Base-by-base conservation (phyloP, 2,888 invertebrate genomes). In the Caenorhabditis angaria region DNA sequence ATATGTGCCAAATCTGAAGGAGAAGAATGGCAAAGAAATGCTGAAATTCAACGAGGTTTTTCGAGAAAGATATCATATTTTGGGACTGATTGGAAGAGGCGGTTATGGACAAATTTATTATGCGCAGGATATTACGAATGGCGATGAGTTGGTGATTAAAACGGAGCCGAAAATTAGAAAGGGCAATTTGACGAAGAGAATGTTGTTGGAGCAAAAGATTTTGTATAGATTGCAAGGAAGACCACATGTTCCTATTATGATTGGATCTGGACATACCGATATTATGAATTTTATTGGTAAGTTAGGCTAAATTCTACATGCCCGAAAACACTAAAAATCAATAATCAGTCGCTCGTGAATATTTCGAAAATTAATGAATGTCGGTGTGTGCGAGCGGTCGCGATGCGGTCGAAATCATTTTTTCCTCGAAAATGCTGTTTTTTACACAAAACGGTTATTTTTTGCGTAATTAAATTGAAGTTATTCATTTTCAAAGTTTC, bases 61-160 rank as follows among this genome's bases (percentile, higher is more conserved):
- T 27, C 61, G 72, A 22, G 71, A 75, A 51, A 53, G 81, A 47
- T 81, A 66, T 57, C 27, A 61, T 22, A 47, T 62, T 4, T 24
- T 58, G 56, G 81, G 77, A 4, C 61, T 81, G n/a, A 76, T 82
- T 24, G 82, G 82, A 3, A 53, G 69, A 10, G 82, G 82, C 4
- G 82, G 81, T 20, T 82, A 81, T 65, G 82, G 82, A 14, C 79
- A 82, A 48, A 81, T 82, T 20, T 82, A 78, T 61, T 74, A 66
- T 41, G 77, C 79, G 18, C 50, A 51, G n/a, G 82, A 82, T 57
- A 62, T 70, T 28, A 32, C 55, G 8, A 63, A 56, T n/a, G 50
- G 61, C 1, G 70, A 65, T 25, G 70, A 76, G 22, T 69, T 78
- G 10, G 82, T 79, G 22, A 75, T 82, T 50, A 82, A 82, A 60